These are phyloP conservation scores for Drusus annulatus DNA, from an alignment of 1,140 invertebrate species.

Conservation along the genomic window DNA sequence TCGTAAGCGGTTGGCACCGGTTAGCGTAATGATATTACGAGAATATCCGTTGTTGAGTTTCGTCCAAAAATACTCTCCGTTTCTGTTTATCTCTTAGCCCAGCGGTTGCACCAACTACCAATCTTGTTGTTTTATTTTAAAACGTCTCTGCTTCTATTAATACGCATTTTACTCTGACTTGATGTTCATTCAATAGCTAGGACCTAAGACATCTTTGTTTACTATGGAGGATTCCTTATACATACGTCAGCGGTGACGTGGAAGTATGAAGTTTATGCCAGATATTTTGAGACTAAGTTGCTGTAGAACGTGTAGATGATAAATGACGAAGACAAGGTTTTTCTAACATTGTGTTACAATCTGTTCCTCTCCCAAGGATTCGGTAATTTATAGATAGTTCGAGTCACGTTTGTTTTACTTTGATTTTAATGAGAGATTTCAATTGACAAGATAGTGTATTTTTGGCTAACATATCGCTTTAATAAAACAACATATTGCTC, in stretches of 20 bases:
- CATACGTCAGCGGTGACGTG: neutral
- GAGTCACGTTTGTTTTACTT: too few species aligned
- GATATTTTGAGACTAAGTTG: too few species aligned
- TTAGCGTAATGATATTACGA: neutral
- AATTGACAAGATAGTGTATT: too few species aligned
- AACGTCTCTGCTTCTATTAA: neutral
- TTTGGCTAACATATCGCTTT: too few species aligned
- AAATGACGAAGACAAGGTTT: too few species aligned
- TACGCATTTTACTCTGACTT: neutral
- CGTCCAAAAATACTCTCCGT: constrained; percentile 4
- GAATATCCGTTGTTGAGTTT: neutral
- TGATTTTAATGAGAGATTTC: too few species aligned
- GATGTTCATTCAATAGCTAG: constrained; percentile 1
- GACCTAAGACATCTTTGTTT: neutral
- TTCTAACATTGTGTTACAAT: too few species aligned
- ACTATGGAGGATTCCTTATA: neutral
- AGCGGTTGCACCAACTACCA: neutral
- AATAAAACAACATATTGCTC: too few species aligned
- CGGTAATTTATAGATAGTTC: too few species aligned
- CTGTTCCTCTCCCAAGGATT: too few species aligned
- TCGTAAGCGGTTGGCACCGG: neutral
- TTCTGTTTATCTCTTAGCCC: neutral
- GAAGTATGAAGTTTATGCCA: too few species aligned
- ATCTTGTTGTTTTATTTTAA: neutral
- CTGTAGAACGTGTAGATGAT: too few species aligned